Evolutionary conservation across 2,888 invertebrate genomes (phyloP), one percentile per base, ranked within the genome.

Genomic region (Synergus umbraculus): DNA sequence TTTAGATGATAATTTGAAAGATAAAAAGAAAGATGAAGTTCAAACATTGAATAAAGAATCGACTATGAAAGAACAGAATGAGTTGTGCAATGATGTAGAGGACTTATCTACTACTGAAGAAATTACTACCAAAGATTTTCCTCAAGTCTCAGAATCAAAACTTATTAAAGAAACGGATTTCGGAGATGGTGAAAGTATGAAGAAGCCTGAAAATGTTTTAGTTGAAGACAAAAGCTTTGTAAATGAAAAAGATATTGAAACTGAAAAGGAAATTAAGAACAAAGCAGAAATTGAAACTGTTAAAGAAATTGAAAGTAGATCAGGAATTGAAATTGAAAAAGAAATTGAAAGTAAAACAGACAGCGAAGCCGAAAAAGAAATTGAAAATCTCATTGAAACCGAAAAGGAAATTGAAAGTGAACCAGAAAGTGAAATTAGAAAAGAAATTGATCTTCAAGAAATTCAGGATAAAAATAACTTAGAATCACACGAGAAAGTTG

Each of bases 61-160:
- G 12, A 4, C 10, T 60, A 29, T 29, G 12, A 22, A 29, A 22
- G 13, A 5, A 13, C 12, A 22, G 5, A 10, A 58, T 37, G 41
- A 13, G 8, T 73, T 73, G 18, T 41, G 73, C n/a, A 73, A 73
- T 73, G n/a, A 58, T 41, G 54, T 58, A n/a, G 54, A 73, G n/a
- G 29, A 15, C 58, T 37, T 41, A 41, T 58, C 73, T 4, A 41
- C 12, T 4, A 64, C 64, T 10, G 46, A 81, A 12, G 58, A 77
- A 77, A 77, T 78, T 10, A 77, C 5, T 66, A 12, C 76, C 18
- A 46, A 60, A 44, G 76, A 76, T n/a, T 64, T 69, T 69, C 44
- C 63, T 44, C 58, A 22, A 43, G 18, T 66, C 15, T 66, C 73
- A 8, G 41, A 73, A 73, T 73, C 73, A 15, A 73, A 10, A 4